Evolutionary conservation across 2,797 vertebrate genomes (phyloP).

Genomic region (Scyliorhinus canicula): DNA sequence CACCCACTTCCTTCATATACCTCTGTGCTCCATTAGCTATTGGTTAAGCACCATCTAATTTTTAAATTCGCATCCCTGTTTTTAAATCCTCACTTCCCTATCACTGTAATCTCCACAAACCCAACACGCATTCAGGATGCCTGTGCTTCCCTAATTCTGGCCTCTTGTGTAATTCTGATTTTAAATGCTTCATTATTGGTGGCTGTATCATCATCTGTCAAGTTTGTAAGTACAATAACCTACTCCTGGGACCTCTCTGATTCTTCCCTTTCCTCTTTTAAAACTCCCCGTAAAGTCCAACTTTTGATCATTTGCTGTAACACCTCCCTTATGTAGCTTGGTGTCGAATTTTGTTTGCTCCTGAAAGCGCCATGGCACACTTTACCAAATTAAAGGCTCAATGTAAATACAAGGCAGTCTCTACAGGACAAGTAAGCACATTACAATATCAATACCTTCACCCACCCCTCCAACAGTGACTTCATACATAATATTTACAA

Average conservation of each 20-base stretch:
- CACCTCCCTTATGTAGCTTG: not conserved
- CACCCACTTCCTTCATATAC: not conserved
- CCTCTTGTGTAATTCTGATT: not conserved
- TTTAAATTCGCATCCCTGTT: not conserved
- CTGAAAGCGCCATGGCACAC: not conserved
- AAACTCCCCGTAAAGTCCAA: not conserved
- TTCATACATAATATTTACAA: too few species aligned
- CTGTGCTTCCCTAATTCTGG: not conserved
- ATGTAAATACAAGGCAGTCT: not conserved
- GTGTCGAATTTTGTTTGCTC: not conserved
- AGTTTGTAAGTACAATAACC: not conserved
- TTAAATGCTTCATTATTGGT: not conserved
- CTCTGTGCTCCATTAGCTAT: not conserved
- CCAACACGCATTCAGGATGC: not conserved
- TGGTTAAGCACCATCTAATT: not conserved
- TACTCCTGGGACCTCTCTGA: not conserved
- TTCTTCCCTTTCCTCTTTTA: not conserved
- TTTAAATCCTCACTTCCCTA: not conserved
- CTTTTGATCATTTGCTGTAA: not conserved
- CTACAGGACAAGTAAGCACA: too few species aligned
- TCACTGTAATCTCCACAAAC: not conserved
- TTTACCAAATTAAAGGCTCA: not conserved
- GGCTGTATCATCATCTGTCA: not conserved
- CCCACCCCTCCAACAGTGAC: too few species aligned
- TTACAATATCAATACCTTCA: too few species aligned